A percentile compares a stretch with the other conserved stretches of the same genome.
Conservation (phyloP, 2,888 invertebrate genomes). For the Tachina fera region DNA sequence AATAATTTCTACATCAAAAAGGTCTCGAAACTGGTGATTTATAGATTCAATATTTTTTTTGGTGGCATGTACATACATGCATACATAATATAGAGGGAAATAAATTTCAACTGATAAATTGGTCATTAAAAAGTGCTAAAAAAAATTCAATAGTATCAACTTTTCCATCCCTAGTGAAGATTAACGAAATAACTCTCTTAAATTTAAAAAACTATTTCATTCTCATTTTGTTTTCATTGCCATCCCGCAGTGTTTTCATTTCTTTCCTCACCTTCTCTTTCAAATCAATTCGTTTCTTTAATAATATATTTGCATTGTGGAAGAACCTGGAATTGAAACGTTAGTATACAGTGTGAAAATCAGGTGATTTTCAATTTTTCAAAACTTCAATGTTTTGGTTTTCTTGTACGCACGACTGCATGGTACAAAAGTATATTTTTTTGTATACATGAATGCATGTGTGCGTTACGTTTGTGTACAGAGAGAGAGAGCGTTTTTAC, state of each 20-base stretch:
- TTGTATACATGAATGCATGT: background rate
- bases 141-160: no score
- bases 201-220: no score
- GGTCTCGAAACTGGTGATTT: no score
- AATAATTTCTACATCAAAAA: no score
- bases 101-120: no score
- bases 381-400: conserved; percentile 57
- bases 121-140: no score
- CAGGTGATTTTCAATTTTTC: conserved; percentile 79
- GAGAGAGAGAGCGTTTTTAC: background rate
- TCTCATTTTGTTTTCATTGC: background rate
- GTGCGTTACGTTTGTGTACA: background rate
- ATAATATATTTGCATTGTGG: conserved; percentile 21
- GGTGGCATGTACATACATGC: no score
- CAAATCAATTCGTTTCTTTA: background rate
- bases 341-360: conserved; percentile 78
- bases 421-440: background rate
- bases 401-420: conserved; percentile 5
- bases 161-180: no score
- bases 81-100: no score
- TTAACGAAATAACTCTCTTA: no score
- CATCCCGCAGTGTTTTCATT: background rate
- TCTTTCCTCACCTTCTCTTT: background rate
- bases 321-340: conserved; percentile 72
- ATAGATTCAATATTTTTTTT: no score